Base-by-base conservation (phyloP, 2,113 vertebrate genomes). In the Tringa solitaria region DNA sequence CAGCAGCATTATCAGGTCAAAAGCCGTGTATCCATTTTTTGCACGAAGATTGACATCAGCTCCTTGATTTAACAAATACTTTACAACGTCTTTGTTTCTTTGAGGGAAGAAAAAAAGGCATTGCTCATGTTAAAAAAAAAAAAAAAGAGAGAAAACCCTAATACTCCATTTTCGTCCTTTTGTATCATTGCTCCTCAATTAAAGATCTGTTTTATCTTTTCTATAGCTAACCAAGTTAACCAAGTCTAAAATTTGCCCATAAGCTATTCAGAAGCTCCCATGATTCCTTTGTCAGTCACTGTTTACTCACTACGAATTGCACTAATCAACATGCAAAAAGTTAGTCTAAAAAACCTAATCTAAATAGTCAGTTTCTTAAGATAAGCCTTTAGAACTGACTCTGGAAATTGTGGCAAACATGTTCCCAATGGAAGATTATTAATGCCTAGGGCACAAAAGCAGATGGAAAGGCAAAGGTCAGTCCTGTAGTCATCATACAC, bases 1-100 rank as follows among this genome's bases (percentile, higher is more conserved):
- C 79, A 99, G 98, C 78, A 99, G 98, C 99, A 99, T 99, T 64
- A 99, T 99, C 41, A 99, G 96, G 97, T 99, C 99, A 97, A 99
- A 99, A 78, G 99, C 99, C 4, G 99, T 99, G 97, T 99, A 99
- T 93, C 99, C 99, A 22, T 99, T 99, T 98, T 99, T 99, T 28
- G 99, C 99, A 81, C 98, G 98, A 41, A 99, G 98, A 96, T 99
- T 98, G 65, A 99, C 99, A 2, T 99, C 99, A 33, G 99, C 99
- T 46, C 99, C 99, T 96, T 99, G 99, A 97, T 98, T 98, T 97
- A 99, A 95, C 90, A 99, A 98, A 93, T 99, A 99, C 87, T 99
- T 99, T 37, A 99, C 99, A 78, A 99, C 97, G 27, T 99, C 99
- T 96, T 99, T 99, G 97, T 99, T 99, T 79, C 99, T 99, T 91